Base-by-base conservation (phyloP, 1,140 invertebrate species). In the Lamellibrachia luymesi region DNA sequence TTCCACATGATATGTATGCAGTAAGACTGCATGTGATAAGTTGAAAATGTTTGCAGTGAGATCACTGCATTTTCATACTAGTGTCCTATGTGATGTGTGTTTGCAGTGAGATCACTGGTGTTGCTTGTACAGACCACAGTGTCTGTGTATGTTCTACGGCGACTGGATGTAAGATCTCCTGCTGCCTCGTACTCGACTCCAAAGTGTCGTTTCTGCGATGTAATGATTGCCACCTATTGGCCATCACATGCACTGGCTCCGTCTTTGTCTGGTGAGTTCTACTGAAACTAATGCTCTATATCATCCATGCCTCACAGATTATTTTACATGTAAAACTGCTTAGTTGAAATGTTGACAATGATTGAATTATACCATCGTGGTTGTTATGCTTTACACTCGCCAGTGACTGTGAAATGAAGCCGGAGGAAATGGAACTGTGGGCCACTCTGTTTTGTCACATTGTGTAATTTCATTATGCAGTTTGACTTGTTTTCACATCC, bases 161-260 rank as follows among this genome's bases (percentile, higher is more conserved):
- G 97, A 0, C 96, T 98, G 2, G 96, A 97, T 52, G 97, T 97
- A n/a, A 93, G 94, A n/a, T 94, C 95, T 8, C 94, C 95, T 8
- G 52, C 95, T 10, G 93, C 91, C 91, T 91, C 51, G 91, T 51
- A 22, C 91, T 91, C 91, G 91, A 91, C 27, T 91, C 91, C 49
- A 91, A 91, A 51, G 91, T 91, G 17, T 91, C 91, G 6, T 50
- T 13, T 91, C 51, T 91, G 4, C 91, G 91, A 5, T 91, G 91
- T 22, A 91, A n/a, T 91, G 94, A 94, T 89, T 93, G 95, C n/a
- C 95, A 95, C 94, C 80, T 96, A 17, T 95, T 97, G 95, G 95
- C 95, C 0, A 94, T 96, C 51, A 96, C 95, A 51, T 94, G 94
- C n/a, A 95, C 95, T 93, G 96, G 95, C 2, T 94, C 93, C 93